Base-by-base conservation (phyloP, 1,140 invertebrate species). In the Aphelenchoides avenae region DNA sequence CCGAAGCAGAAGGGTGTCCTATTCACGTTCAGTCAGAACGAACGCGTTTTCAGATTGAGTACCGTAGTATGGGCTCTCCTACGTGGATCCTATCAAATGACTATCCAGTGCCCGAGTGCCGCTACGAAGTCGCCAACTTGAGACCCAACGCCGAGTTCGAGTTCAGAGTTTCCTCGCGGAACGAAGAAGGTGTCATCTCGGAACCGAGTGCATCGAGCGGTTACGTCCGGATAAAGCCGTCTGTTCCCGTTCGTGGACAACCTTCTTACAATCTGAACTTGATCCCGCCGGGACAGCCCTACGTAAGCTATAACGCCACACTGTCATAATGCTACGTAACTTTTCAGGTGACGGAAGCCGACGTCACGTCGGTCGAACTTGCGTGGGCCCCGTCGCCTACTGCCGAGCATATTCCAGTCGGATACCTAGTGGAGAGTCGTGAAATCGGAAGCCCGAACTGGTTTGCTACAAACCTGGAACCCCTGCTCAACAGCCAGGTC, bases 101-200 rank as follows among this genome's bases (percentile, higher is more conserved):
- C 31, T 48, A 52, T 33, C 53, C 70, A 0, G 53, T 70, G 11
- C 37, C 33, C 22, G 13, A 11, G n/a, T 15, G 13, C 20, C 52
- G 53, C 13, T 40, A 49, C 68, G 57, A 49, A 72, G 73, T 74
- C 40, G 44, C 46, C 31, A 71, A 71, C 49, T 55, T 75, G 9
- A 57, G 72, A 0, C 75, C 75, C 18, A 73, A 77, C 37, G 73
- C 66, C 31, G 70, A 76, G 20, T 75, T 75, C 43, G 73, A 75
- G 44, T 75, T 75, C 52, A 55, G 75, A 20, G 61, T 75, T 4
- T 42, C 73, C 18, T 66, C 63, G 30, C 41, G 55, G 44, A 75
- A 77, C 49, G 31, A 52, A 7, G 64, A 75, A 24, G 73, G 75
- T 11, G 43, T 29, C 13, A 31, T 76, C 2, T 75, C 70, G 26